phyloP scores from a whole-genome alignment of 2,113 vertebrate genomes.

The Marmota monax region DNA sequence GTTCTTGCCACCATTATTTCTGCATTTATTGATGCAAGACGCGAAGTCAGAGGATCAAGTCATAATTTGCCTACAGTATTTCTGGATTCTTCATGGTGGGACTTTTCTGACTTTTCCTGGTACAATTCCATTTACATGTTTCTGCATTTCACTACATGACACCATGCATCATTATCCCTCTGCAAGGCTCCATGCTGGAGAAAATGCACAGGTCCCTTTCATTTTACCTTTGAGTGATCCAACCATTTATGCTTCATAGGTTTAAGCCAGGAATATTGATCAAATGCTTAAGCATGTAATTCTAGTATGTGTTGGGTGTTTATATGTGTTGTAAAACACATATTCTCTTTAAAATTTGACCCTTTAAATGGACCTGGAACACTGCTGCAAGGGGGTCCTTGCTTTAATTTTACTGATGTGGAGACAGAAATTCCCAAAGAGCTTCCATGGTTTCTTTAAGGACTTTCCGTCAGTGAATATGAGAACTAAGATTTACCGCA shows the following conservation, averaged over 20 bases:
- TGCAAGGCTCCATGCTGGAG: background rate
- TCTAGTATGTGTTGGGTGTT: background rate
- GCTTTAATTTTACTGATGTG: background rate
- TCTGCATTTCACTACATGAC: background rate
- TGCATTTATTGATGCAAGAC: background rate
- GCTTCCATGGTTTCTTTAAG: background rate
- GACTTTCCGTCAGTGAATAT: background rate
- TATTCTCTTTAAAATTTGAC: background rate
- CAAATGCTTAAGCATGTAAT: background rate
- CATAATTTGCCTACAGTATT: background rate
- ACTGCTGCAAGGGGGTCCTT: background rate
- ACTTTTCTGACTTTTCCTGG: background rate
- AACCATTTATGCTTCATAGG: background rate
- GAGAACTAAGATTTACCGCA: background rate
- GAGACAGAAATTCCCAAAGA: background rate
- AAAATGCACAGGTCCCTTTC: background rate
- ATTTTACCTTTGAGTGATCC: background rate
- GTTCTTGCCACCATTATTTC: background rate
- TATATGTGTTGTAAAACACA: background rate
- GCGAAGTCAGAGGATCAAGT: background rate
- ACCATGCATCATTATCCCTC: background rate
- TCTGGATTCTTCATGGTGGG: background rate
- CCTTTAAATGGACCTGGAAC: background rate
- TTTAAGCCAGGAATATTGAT: background rate
- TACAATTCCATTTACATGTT: accelerated